Base-by-base conservation (phyloP, 1,140 invertebrate species). In the Drosophila elegans region DNA sequence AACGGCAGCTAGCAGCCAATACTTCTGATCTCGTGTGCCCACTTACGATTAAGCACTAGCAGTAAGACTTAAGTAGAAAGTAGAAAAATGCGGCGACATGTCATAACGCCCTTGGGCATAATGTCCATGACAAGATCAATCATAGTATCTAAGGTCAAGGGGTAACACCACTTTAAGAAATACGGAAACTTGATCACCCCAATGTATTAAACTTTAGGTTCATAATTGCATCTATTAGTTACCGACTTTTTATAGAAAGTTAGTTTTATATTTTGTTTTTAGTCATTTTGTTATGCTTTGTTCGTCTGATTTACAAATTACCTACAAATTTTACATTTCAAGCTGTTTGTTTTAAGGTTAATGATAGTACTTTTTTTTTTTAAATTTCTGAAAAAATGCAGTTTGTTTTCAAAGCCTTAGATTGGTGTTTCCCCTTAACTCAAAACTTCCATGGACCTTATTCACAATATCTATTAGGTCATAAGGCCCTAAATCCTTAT, bases 21-120 rank as follows among this genome's bases (percentile, higher is more conserved):
- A 39, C 16, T 68, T 29, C 27, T 36, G 61, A 71, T 69, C 63
- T 69, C 63, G 51, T 66, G 60, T 51, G 49, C 49, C 57, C 60
- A 36, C 21, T 41, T 29, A 32, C 27, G 3, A 25, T 39, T 27
- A 60, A 36, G 54, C 55, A 36, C 36, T 21, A 36, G 21, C 27
- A n/a, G 4, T 34, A 12, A 52, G 32, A 21, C 32, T 3, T 52
- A 36, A 4, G n/a, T 36, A 11, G 13, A 36, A 52, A 10, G 3
- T 52, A 36, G n/a, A 13, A 34, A 10, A 21, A n/a, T 10, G 27
- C 3, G 13, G 41, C 16, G 6, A 3, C 6, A 32, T 9, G n/a
- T 13, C 7, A 32, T 32, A 32, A 34, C 32, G 13, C 49, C 49
- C 49, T 11, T 13, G 32, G 2, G 11, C 48, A 12, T 7, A 10